These are phyloP conservation scores for Chaetodon trifasciatus DNA, from an alignment of 2,797 vertebrate species.

Conservation along the genomic window DNA sequence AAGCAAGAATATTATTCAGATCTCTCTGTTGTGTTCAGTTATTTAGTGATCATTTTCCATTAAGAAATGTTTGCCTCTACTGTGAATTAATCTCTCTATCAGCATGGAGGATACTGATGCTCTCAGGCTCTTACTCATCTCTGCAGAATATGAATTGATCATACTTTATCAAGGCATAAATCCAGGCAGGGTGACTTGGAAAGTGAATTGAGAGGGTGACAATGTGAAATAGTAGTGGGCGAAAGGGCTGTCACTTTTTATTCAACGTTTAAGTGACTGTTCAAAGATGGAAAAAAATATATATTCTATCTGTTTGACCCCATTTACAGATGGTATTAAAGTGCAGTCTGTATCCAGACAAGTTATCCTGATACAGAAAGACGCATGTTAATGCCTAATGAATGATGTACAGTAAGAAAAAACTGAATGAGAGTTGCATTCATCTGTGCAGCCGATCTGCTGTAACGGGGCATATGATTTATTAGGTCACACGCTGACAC, in stretches of 20 bases:
- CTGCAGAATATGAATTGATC: slow-evolving; percentile 63
- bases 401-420: too few relatives aligned
- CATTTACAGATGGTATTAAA: too few relatives aligned
- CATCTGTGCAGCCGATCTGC: too few relatives aligned
- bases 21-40: slow-evolving; percentile 39
- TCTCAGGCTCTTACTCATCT: slow-evolving; percentile 54
- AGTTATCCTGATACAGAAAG: too few relatives aligned
- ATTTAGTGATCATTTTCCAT: slow-evolving; percentile 62
- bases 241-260: slow-evolving; percentile 17
- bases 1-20: slow-evolving; percentile 49
- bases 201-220: slow-evolving; percentile 29
- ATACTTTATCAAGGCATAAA: slow-evolving; percentile 51
- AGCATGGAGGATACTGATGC: slow-evolving; percentile 41
- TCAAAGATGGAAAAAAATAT: background rate
- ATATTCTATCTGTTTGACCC: background rate
- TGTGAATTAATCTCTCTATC: slow-evolving; percentile 60
- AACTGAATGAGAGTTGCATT: too few relatives aligned
- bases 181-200: slow-evolving; percentile 46
- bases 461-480: too few relatives aligned
- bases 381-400: too few relatives aligned
- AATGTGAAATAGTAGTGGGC: slow-evolving; percentile 13
- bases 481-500: too few relatives aligned
- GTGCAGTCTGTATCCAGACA: too few relatives aligned
- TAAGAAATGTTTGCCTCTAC: slow-evolving; percentile 54
- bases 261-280: slow-evolving; percentile 3